Conservation (phyloP, 2,113 vertebrate genomes). For the Melanostigma gelatinosum region DNA sequence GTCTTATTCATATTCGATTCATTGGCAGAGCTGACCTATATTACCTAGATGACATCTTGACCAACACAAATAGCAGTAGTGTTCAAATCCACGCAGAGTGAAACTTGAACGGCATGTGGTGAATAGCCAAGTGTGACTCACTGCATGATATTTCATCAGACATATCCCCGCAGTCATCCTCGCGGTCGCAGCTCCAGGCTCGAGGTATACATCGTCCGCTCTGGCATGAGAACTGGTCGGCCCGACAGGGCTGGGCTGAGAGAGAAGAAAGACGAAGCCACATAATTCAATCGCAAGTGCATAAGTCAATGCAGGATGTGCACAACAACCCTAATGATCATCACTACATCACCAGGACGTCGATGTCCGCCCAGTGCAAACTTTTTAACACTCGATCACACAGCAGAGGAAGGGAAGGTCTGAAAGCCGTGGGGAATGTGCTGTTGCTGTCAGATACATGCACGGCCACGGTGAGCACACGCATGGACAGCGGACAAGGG, state of each 20-base stretch:
- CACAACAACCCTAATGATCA: slow-evolving; percentile 65
- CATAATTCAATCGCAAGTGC: slow-evolving; percentile 66
- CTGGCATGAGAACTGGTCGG: slow-evolving; percentile 91
- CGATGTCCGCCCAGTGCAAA: slow-evolving; percentile 42
- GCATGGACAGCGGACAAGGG: slow-evolving; percentile 22
- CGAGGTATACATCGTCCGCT: slow-evolving; percentile 93
- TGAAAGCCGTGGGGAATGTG: slow-evolving; percentile 36
- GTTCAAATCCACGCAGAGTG: background rate
- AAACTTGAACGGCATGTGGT: slow-evolving; percentile 28
- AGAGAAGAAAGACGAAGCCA: slow-evolving; percentile 28
- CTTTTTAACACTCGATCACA: slow-evolving; percentile 63
- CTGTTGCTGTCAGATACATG: slow-evolving; percentile 40
- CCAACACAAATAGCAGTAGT: slow-evolving; percentile 1
- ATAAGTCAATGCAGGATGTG: slow-evolving; percentile 53
- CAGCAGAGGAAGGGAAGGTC: background rate
- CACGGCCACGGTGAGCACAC: slow-evolving; percentile 3
- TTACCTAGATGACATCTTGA: slow-evolving; percentile 11
- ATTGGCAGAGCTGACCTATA: background rate
- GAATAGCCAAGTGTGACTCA: slow-evolving; percentile 80
- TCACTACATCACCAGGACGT: slow-evolving; percentile 57
- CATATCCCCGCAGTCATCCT: slow-evolving; percentile 94
- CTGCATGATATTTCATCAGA: slow-evolving; percentile 94
- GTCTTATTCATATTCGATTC: background rate
- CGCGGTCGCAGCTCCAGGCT: slow-evolving; percentile 92
- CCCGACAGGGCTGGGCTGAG: slow-evolving; percentile 90